Percentiles rank a stretch among this genome's conserved stretches.
Conservation (phyloP, 2,113 vertebrate species). For the Calyptomena viridis region DNA sequence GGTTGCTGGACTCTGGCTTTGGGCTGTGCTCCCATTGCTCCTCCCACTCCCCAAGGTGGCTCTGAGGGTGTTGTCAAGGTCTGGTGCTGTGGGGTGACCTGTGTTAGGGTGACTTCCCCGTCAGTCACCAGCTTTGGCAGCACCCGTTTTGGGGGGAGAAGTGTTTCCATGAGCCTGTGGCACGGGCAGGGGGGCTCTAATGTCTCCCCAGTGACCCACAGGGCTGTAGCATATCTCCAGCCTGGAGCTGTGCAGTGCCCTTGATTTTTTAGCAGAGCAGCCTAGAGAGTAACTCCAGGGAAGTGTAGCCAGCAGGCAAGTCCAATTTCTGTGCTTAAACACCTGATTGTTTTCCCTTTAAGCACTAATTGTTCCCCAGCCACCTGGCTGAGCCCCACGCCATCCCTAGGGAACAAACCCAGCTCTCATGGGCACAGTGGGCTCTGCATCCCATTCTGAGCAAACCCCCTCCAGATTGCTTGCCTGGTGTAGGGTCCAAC, state of each 20-base stretch:
- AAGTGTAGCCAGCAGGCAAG: rapidly evolving
- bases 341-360: not conserved
- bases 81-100: not conserved
- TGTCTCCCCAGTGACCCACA: rapidly evolving
- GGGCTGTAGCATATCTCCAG: not conserved
- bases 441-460: rapidly evolving
- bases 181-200: not conserved
- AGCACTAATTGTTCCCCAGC: not conserved
- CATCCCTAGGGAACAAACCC: not conserved
- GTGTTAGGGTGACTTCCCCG: rapidly evolving
- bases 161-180: not conserved
- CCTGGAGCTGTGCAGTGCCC: not conserved
- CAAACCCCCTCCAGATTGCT: rapidly evolving
- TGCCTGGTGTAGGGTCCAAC: rapidly evolving
- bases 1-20: not conserved
- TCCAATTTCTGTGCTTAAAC: not conserved
- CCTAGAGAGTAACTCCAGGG: not conserved
- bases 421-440: rapidly evolving
- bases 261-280: not conserved
- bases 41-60: not conserved
- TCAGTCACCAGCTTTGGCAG: not conserved
- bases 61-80: rapidly evolving
- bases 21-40: not conserved
- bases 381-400: rapidly evolving
- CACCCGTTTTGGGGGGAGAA: rapidly evolving